Conservation (phyloP, 2,113 vertebrate species). For the Cercopithecus mona region DNA sequence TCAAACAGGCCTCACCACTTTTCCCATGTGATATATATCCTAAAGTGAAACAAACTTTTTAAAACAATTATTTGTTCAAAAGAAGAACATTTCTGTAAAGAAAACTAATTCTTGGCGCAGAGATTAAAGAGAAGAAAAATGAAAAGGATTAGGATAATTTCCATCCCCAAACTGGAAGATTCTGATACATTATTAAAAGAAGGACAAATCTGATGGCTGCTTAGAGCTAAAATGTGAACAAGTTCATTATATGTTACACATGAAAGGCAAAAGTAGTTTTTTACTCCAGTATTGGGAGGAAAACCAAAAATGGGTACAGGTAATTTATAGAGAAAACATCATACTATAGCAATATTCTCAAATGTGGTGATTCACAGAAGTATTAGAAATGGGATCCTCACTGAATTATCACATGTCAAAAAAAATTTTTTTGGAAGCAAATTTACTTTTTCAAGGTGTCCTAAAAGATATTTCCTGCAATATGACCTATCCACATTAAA, state of each 20-base stretch:
- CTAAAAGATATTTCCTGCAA: not conserved
- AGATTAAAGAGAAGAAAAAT: slow-evolving; percentile 5
- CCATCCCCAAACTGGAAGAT: not conserved
- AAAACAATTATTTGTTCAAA: slow-evolving; percentile 5
- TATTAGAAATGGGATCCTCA: not conserved
- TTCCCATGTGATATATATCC: not conserved
- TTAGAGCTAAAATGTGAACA: not conserved
- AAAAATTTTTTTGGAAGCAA: not conserved
- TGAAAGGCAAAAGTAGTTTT: slow-evolving; percentile 13
- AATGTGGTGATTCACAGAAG: not conserved
- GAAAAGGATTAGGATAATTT: not conserved
- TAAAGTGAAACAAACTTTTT: slow-evolving; percentile 9
- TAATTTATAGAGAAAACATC: not conserved
- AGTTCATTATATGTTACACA: not conserved
- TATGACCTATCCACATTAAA: not conserved
- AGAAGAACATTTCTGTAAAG: not conserved
- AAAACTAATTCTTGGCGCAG: not conserved
- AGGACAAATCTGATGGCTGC: not conserved
- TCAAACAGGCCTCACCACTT: not conserved
- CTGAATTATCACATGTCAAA: not conserved
- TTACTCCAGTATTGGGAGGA: not conserved
- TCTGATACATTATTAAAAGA: not conserved
- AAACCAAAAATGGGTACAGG: not conserved
- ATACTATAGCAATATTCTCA: not conserved
- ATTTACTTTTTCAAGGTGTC: not conserved